Percentiles rank a stretch among this genome's conserved stretches.
These are phyloP conservation scores for Luperina testacea DNA, from an alignment of 2,888 invertebrate genomes.

Conservation along the genomic window DNA sequence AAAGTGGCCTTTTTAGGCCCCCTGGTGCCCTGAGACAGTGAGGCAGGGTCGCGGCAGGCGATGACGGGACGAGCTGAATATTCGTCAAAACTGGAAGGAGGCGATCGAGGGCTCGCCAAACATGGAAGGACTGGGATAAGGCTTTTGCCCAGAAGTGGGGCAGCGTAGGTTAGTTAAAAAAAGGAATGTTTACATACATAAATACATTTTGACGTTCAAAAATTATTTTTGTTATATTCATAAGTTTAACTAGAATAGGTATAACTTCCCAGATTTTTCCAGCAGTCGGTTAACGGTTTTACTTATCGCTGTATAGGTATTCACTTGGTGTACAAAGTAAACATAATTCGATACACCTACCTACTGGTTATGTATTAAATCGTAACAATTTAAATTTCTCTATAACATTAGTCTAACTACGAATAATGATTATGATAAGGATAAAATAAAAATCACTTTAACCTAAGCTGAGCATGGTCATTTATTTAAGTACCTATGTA, in stretches of 20 bases:
- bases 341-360: conserved; percentile 5
- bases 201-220: no score
- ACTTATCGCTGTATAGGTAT: background rate
- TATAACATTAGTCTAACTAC: background rate
- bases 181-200: no score
- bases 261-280: background rate
- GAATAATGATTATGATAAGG: background rate
- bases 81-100: no score
- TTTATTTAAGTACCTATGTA: background rate
- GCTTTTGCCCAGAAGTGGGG: no score
- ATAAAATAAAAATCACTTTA: background rate
- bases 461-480: background rate
- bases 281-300: background rate
- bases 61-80: background rate
- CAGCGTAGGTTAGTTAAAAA: background rate
- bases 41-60: no score
- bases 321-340: background rate
- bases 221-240: background rate
- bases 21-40: no score
- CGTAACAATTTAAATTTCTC: background rate
- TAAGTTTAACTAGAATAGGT: background rate
- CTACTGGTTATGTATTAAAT: background rate
- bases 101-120: no score
- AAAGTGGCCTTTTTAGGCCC: no score
- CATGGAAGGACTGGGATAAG: no score